phyloP scores from a whole-genome alignment of 2,888 invertebrate species.

The Yponomeuta malinellus region DNA sequence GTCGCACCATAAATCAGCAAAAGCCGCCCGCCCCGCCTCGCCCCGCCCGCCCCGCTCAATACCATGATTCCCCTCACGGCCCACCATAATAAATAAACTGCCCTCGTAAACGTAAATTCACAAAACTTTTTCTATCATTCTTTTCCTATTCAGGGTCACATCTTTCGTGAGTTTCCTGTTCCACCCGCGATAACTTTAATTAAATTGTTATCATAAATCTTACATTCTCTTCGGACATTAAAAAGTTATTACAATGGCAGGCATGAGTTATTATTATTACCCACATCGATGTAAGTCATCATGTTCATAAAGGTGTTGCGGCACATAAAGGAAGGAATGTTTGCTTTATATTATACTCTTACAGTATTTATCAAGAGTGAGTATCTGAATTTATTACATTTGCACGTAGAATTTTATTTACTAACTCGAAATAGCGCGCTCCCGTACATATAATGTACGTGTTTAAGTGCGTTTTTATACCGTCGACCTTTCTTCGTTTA shows the following conservation, averaged over 20 bases:
- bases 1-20: slow-evolving; percentile 8
- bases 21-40: not conserved
- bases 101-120: slow-evolving; percentile 9
- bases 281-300: slow-evolving; percentile 21
- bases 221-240: slow-evolving; percentile 31
- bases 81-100: slow-evolving; percentile 11
- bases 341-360: not conserved
- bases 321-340: slow-evolving; percentile 3
- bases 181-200: slow-evolving; percentile 20
- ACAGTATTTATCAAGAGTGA: slow-evolving; percentile 1
- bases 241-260: slow-evolving; percentile 38
- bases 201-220: slow-evolving; percentile 23
- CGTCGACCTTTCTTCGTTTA: not conserved
- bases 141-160: not conserved
- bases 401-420: not conserved
- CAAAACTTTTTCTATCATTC: slow-evolving; percentile 2
- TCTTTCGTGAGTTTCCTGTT: not conserved
- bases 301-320: slow-evolving; percentile 25
- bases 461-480: not conserved
- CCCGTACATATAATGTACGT: not conserved
- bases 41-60: not conserved
- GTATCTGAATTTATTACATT: not conserved
- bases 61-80: slow-evolving; percentile 1
- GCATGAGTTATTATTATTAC: slow-evolving; percentile 17
- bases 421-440: not conserved